Evolutionary conservation across 2,797 vertebrate genomes (phyloP), one percentile per base, ranked within the genome.

Genomic region (Pteronotus mesoamericanus): DNA sequence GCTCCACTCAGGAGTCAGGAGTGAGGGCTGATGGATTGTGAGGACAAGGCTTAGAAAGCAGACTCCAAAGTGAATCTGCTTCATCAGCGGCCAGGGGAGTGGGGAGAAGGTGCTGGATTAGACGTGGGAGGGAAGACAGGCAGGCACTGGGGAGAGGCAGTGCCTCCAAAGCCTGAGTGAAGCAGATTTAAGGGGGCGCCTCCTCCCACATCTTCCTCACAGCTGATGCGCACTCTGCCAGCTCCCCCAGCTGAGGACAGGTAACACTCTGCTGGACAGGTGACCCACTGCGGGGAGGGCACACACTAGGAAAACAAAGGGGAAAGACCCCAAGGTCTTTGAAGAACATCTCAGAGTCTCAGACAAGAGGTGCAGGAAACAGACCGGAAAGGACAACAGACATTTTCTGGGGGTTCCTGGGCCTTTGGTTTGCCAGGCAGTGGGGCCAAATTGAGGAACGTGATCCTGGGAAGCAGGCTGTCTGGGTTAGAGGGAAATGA

Each of bases 181-280:
- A 24, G 55, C 46, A 7, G 21, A 42, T 29, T 69, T 32, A 0
- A 21, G 24, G 55, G 21, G 22, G 16, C 6, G 3, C 6, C 21
- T 77, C 71, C 39, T 68, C 51, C 16, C 19, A 0, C 1, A 26
- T 22, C 87, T 32, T 61, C 78, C 37, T 68, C 44, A 2, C 1
- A 8, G 21, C 37, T 5, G 8, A 71, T 7, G 3, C 1, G 6
- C 0, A 5, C 32, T 44, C 39, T 26, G 26, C 4, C 1, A 46
- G 19, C 2, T 48, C 26, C 18, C 6, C 3, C 11, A 9, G 14
- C 1, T 26, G 26, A 66, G 26, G 42, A 46, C 3, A 22, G 14
- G 18, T n/a, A 61, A 32, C 0, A 0, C 14, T 24, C 24, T 0
- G 22, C 44, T 64, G 61, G 48, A 21, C 16, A 7, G 3, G 11